Conservation (phyloP, 1,140 invertebrate genomes). For the Ostrea edulis region DNA sequence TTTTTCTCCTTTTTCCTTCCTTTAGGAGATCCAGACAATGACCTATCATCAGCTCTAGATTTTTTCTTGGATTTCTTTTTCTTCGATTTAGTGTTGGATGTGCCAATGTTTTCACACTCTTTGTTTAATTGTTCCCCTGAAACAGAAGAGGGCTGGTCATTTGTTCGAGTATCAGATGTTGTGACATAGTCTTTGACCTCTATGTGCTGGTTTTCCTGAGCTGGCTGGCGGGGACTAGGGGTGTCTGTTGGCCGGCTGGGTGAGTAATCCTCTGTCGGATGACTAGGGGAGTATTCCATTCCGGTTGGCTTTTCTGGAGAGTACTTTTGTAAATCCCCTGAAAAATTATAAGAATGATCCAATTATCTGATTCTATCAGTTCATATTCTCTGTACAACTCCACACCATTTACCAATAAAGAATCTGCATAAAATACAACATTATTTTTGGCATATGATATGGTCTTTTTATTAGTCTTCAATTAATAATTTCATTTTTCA, state of each 20-base stretch:
- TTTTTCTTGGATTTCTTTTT: conserved; percentile 33
- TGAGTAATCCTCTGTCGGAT: neutral
- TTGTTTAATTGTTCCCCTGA: neutral
- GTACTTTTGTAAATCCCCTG: neutral
- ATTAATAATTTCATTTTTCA: neutral
- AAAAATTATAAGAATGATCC: neutral
- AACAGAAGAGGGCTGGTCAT: neutral
- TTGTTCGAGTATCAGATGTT: neutral
- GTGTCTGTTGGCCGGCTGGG: neutral
- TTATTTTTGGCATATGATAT: no score
- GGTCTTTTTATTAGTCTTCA: neutral
- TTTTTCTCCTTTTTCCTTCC: neutral
- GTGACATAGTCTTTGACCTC: neutral
- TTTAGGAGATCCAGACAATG: neutral
- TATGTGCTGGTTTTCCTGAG: neutral
- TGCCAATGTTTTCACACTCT: neutral
- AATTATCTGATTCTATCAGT: neutral
- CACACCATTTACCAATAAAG: no score
- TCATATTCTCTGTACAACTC: neutral
- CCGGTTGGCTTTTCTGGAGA: neutral
- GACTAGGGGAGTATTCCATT: conserved; percentile 16
- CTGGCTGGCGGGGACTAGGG: neutral
- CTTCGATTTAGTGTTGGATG: neutral
- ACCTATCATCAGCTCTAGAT: neutral
- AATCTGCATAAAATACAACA: no score